Evolutionary conservation across 2,113 vertebrate genomes (phyloP).

Genomic region (Athene noctua): DNA sequence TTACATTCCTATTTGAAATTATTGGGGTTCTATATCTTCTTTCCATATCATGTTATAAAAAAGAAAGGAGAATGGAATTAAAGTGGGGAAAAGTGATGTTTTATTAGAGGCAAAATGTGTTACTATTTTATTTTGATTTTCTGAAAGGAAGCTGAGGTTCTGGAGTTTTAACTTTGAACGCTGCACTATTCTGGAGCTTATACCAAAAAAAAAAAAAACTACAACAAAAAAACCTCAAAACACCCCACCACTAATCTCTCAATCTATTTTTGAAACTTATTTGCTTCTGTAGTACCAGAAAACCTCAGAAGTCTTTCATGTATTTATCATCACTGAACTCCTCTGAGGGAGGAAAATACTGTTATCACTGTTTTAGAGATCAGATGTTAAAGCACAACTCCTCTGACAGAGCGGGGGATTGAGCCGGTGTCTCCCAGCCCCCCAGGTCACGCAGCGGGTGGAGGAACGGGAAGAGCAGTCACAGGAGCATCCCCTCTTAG

Average conservation of each 20-base stretch:
- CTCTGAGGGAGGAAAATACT: neutral
- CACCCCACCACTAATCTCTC: neutral
- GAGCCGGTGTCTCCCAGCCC: neutral
- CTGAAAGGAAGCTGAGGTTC: neutral
- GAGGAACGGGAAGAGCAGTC: neutral
- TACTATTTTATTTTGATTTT: conserved; percentile 25
- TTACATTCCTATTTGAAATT: conserved; percentile 59
- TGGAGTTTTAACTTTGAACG: neutral
- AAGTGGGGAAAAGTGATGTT: neutral
- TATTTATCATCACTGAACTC: neutral
- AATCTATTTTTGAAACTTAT: neutral
- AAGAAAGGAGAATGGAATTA: neutral
- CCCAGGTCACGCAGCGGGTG: accelerated
- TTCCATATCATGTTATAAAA: neutral
- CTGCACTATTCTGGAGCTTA: neutral
- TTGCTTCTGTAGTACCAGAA: neutral
- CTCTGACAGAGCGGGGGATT: neutral
- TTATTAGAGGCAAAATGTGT: conserved; percentile 24
- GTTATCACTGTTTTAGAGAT: neutral
- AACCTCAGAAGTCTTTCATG: neutral
- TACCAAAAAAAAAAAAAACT: accelerated
- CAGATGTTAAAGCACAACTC: neutral
- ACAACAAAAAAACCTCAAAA: too few species aligned
- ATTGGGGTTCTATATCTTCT: conserved; percentile 58
- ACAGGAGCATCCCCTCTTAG: neutral